Evolutionary conservation across 1,140 invertebrate species (phyloP).

Genomic region (Panagrolaimus sp.): DNA sequence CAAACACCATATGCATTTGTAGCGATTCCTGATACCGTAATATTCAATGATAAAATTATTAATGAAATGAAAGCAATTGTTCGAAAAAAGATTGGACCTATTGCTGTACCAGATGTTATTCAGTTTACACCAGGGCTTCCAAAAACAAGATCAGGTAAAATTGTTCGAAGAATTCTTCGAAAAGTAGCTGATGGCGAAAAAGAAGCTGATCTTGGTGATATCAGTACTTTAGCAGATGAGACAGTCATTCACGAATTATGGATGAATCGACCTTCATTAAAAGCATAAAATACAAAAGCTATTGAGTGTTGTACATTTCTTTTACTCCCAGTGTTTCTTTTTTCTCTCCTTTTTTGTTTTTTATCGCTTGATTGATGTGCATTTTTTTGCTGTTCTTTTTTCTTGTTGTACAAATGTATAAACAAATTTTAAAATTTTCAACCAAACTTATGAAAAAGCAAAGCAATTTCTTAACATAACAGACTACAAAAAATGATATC

Average conservation of each 20-base stretch:
- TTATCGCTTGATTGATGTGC: too few relatives aligned
- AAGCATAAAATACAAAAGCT: neutral
- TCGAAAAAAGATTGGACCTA: slow-evolving; percentile 83
- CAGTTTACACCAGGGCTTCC: slow-evolving; percentile 81
- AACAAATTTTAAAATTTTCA: too few relatives aligned
- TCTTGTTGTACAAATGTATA: too few relatives aligned
- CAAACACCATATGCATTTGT: slow-evolving; percentile 94
- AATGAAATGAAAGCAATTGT: slow-evolving; percentile 63
- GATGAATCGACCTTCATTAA: neutral
- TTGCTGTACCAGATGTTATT: slow-evolving; percentile 87
- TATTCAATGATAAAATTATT: neutral
- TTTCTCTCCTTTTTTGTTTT: too few relatives aligned
- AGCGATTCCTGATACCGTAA: slow-evolving; percentile 62
- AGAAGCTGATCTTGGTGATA: slow-evolving; percentile 81
- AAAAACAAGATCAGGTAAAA: slow-evolving; percentile 95
- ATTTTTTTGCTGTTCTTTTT: too few relatives aligned
- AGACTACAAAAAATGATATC: too few relatives aligned
- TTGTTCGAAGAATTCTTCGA: slow-evolving; percentile 85
- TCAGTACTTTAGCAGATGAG: slow-evolving; percentile 81
- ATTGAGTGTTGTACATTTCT: too few relatives aligned
- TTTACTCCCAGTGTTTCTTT: too few relatives aligned
- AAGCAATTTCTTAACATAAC: too few relatives aligned
- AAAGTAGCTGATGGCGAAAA: slow-evolving; percentile 76
- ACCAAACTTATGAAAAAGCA: too few relatives aligned
- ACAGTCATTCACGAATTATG: slow-evolving; percentile 72